Evolutionary conservation across 1,140 invertebrate genomes (phyloP), one percentile per base, ranked within the genome.

Genomic region (Druon quercuslanigerum): DNA sequence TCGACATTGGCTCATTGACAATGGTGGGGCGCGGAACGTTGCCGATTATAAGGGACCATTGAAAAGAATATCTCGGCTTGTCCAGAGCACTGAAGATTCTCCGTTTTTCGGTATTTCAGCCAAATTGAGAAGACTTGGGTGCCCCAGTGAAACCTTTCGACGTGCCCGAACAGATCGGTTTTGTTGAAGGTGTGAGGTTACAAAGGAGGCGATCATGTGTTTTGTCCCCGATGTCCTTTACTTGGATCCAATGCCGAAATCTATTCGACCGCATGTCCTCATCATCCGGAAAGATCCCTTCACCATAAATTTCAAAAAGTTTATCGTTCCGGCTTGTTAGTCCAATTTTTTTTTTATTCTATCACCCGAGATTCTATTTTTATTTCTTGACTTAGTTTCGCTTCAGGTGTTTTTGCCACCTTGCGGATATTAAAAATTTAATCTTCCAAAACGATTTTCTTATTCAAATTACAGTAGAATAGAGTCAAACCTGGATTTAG

Each of bases 101-200:
- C 70, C 72, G 50, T 74, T 74, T 66, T 77, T 57, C 72, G 77
- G 73, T 60, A 80, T 85, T 86, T 86, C 71, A 76, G 77, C 81
- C 81, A 85, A 83, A 83, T 50, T 81, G 80, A 75, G 81, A 71
- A 82, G 73, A 81, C 74, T 81, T 56, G 50, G 50, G 51, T 54
- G n/a, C 56, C 56, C 75, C 76, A 75, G 78, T 75, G 79, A 82
- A 87, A 88, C 77, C 84, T 85, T 83, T 84, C 80, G 80, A 73
- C 79, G 73, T 51, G 76, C 70, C 71, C 77, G 56, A 78, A 79
- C 75, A 75, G 81, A 78, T 84, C 73, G 79, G 77, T 88, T 89
- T 89, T 88, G 86, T 89, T 73, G 72, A 51, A 90, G 89, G 90
- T 91, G 89, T 88, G 88, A 90, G 84, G 75, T 87, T 89, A 89